Conservation (phyloP, 1,140 invertebrate species). For the Drosophila bocqueti region DNA sequence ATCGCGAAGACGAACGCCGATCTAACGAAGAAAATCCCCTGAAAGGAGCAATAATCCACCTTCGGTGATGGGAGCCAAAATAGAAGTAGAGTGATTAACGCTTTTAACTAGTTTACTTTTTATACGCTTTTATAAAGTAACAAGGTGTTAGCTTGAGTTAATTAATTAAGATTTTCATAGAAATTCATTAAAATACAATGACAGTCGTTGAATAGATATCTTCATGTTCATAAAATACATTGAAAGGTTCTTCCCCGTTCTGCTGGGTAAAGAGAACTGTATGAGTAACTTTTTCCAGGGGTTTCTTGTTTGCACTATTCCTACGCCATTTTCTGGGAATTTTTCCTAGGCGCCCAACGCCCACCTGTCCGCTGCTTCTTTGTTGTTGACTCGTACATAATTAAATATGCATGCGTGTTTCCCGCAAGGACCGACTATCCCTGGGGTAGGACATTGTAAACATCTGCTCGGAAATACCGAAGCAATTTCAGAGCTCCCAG, state of each 20-base stretch:
- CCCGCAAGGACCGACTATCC: constrained; percentile 22
- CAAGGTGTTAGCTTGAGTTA: neutral
- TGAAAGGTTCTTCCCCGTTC: neutral
- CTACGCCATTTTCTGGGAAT: neutral
- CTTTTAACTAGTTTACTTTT: neutral
- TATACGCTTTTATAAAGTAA: neutral
- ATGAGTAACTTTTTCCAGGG: neutral
- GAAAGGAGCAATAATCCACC: constrained; percentile 2
- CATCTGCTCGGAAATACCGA: constrained; percentile 30
- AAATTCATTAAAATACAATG: neutral
- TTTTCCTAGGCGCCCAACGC: neutral
- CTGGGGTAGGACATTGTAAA: constrained; percentile 34
- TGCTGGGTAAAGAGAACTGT: neutral
- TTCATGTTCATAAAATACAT: neutral
- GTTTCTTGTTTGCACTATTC: neutral
- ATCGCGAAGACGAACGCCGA: constrained; percentile 46
- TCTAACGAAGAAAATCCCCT: neutral
- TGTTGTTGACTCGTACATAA: constrained; percentile 29
- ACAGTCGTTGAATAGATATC: neutral
- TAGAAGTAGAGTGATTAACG: neutral
- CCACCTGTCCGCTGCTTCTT: constrained; percentile 9
- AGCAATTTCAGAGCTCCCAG: constrained; percentile 35
- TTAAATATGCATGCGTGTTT: constrained; percentile 29
- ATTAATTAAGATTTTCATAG: neutral
- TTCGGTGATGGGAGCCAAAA: neutral